A percentile compares a stretch with the other conserved stretches of the same genome.
phyloP scores from a whole-genome alignment of 2,888 invertebrate species.

The Cantharis flavilabris region DNA sequence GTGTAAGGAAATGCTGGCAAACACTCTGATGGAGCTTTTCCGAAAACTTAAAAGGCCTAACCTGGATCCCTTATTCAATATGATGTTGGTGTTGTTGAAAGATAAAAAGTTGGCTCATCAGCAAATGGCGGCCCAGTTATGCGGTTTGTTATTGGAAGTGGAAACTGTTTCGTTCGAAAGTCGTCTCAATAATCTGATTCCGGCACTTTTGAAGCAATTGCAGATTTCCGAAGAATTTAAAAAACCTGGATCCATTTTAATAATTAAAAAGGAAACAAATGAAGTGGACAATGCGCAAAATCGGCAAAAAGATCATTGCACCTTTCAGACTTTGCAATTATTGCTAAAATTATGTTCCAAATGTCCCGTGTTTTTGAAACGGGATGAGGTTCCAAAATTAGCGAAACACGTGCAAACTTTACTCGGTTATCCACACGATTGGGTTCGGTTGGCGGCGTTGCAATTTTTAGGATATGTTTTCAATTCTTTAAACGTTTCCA shows the following conservation, averaged over 20 bases:
- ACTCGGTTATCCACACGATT: conserved; percentile 80
- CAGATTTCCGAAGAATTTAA: conserved; percentile 37
- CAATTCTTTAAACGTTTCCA: conserved; percentile 64
- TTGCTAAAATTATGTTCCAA: conserved; percentile 69
- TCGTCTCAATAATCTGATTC: conserved; percentile 65
- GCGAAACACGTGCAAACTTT: conserved; percentile 71
- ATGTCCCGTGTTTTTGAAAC: conserved; percentile 65
- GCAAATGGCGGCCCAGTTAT: conserved; percentile 77
- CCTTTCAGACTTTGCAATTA: conserved; percentile 75
- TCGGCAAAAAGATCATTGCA: conserved; percentile 71
- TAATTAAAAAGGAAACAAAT: conserved; percentile 51
- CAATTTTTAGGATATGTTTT: conserved; percentile 78
- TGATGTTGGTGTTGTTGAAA: conserved; percentile 71
- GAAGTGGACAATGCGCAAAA: conserved; percentile 61
- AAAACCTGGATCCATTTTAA: conserved; percentile 62
- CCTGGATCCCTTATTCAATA: conserved; percentile 71
- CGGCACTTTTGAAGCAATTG: conserved; percentile 57
- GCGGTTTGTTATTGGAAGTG: conserved; percentile 77
- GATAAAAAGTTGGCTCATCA: conserved; percentile 71
- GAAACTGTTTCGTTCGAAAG: conserved; percentile 74
- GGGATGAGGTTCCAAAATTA: conserved; percentile 61
- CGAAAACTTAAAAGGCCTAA: conserved; percentile 60
- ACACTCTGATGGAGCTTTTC: conserved; percentile 74
- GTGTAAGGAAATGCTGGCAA: conserved; percentile 75
- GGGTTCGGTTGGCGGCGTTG: conserved; percentile 80